Conservation (phyloP, 1,140 invertebrate species). For the Pseudomyrmex cubaensis region DNA sequence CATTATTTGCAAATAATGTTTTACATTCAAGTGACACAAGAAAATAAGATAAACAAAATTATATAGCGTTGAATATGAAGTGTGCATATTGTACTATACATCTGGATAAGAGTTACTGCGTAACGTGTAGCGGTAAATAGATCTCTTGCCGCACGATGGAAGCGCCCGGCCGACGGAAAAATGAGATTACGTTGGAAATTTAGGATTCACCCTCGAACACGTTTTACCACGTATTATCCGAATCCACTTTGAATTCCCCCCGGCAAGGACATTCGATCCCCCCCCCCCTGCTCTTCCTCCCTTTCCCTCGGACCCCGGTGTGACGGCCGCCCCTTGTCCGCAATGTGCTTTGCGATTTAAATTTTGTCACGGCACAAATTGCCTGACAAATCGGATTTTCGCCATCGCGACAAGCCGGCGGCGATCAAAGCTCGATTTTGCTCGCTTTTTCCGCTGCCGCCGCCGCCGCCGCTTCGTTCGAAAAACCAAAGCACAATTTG, state of each 20-base stretch:
- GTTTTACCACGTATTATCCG: conserved; percentile 81
- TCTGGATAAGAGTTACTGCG: conserved; percentile 14
- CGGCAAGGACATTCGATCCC: conserved; percentile 78
- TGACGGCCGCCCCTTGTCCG: conserved; percentile 29
- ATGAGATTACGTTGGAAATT: conserved; percentile 82
- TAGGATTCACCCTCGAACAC: conserved; percentile 82
- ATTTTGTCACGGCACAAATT: conserved; percentile 84
- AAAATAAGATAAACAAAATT: not conserved
- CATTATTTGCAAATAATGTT: conserved; percentile 41
- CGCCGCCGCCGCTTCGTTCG: conserved; percentile 33
- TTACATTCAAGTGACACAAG: not conserved
- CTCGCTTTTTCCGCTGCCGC: conserved; percentile 16
- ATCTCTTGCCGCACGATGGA: conserved; percentile 54
- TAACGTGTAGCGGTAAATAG: not conserved
- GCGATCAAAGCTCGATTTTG: conserved; percentile 60
- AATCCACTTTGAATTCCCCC: conserved; percentile 81
- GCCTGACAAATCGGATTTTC: conserved; percentile 83
- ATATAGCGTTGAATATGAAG: not conserved
- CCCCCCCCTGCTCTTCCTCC: not conserved
- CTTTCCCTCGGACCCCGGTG: conserved; percentile 1
- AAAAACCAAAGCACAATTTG: conserved; percentile 47
- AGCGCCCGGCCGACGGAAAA: conserved; percentile 74
- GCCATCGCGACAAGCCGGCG: conserved; percentile 64
- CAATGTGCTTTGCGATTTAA: conserved; percentile 83
- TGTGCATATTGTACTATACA: conserved; percentile 13